These are phyloP conservation scores for Phyllotis vaccarum DNA, from an alignment of 2,797 vertebrate genomes.

Conservation along the genomic window DNA sequence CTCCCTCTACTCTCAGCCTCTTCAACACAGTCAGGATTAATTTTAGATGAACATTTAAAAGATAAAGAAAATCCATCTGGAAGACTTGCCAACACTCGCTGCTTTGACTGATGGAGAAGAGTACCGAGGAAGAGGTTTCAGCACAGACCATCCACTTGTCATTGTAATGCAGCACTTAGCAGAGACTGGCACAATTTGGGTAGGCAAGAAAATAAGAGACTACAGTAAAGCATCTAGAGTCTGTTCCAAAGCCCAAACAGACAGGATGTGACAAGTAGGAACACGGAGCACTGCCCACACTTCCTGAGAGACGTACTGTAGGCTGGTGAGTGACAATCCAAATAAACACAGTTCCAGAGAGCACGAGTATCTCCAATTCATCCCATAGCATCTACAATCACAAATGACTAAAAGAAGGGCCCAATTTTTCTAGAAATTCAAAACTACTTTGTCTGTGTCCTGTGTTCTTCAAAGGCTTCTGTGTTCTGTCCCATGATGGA, in stretches of 20 bases:
- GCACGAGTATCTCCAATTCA: not conserved
- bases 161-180: not conserved
- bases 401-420: not conserved
- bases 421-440: not conserved
- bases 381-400: not conserved
- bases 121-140: not conserved
- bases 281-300: not conserved
- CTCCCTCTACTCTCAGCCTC: not conserved
- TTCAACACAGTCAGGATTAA: conserved; percentile 72
- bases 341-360: not conserved
- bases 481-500: not conserved
- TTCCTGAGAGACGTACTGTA: conserved; percentile 2
- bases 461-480: not conserved
- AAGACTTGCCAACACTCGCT: conserved; percentile 49
- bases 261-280: not conserved
- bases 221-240: conserved; percentile 8
- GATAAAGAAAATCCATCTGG: conserved; percentile 27
- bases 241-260: conserved; percentile 53
- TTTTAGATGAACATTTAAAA: conserved; percentile 72
- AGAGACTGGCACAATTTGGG: conserved; percentile 58
- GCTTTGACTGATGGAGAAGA: conserved; percentile 49
- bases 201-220: conserved; percentile 66
- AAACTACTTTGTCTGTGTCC: not conserved
- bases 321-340: conserved; percentile 9
- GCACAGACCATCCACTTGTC: conserved; percentile 34